Percentiles rank a stretch among this genome's conserved stretches.
Evolutionary conservation across 2,888 invertebrate species (phyloP).

Genomic region (Pterostichus niger): DNA sequence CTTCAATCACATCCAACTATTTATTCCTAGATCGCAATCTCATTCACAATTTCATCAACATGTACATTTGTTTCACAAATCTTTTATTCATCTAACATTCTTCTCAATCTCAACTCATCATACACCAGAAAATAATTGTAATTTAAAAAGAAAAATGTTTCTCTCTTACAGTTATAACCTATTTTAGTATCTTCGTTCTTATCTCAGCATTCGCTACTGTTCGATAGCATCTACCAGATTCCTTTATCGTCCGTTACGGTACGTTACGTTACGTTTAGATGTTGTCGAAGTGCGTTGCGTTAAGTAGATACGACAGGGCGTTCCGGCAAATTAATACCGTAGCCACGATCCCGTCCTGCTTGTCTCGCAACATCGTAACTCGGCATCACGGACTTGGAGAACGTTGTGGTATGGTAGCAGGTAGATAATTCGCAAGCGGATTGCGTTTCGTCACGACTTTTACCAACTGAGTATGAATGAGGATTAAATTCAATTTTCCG

Average conservation of each 20-base stretch:
- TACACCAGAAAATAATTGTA: no score
- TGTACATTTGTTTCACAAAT: no score
- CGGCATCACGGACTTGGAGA: not conserved
- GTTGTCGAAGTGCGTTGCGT: not conserved
- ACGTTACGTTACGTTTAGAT: slow-evolving; percentile 3
- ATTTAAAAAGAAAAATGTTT: no score
- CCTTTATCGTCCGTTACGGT: slow-evolving; percentile 8
- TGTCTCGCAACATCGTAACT: not conserved
- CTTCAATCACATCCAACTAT: no score
- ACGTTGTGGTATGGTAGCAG: slow-evolving; percentile 24
- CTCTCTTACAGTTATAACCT: no score
- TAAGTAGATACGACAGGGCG: slow-evolving; percentile 15
- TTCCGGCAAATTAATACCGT: slow-evolving; percentile 13
- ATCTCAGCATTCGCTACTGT: not conserved
- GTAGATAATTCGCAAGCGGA: slow-evolving; percentile 48
- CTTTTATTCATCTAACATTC: no score
- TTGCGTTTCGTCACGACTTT: slow-evolving; percentile 43
- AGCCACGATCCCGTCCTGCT: slow-evolving; percentile 1
- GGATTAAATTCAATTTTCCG: slow-evolving; percentile 39
- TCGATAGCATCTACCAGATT: slow-evolving; percentile 8
- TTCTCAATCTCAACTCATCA: no score
- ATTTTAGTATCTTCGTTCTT: not conserved
- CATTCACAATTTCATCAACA: no score
- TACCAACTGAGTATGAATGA: slow-evolving; percentile 18
- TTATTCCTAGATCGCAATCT: no score